Evolutionary conservation across 2,797 vertebrate genomes (phyloP).

Genomic region (Xerus rutilus): DNA sequence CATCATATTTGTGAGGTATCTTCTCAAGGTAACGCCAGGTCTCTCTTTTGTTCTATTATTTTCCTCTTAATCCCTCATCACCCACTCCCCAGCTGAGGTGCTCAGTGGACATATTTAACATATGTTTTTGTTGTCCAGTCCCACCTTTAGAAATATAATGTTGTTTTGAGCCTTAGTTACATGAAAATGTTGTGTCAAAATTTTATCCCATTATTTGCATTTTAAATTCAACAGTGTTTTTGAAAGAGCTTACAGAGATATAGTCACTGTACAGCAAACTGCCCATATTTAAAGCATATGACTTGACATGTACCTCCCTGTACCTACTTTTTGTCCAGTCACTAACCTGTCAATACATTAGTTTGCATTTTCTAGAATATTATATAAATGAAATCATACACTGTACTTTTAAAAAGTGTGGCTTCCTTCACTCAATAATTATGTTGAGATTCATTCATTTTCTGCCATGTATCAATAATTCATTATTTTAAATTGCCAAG

Average conservation of each 20-base stretch:
- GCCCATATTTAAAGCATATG: background rate
- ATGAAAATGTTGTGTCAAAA: background rate
- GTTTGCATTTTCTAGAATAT: background rate
- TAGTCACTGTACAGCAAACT: background rate
- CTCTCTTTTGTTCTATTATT: background rate
- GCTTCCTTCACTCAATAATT: background rate
- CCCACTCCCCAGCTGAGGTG: background rate
- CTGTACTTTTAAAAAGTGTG: background rate
- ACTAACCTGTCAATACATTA: background rate
- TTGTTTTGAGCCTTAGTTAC: background rate
- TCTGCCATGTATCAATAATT: background rate
- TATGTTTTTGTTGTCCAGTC: background rate
- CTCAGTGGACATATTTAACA: background rate
- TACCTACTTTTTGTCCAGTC: background rate
- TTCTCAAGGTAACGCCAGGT: background rate
- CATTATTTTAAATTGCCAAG: background rate
- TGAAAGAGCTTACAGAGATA: background rate
- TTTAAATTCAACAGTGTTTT: background rate
- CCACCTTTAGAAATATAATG: background rate
- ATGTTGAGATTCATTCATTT: background rate
- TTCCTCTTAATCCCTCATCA: background rate
- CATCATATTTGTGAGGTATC: background rate
- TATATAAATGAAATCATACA: background rate
- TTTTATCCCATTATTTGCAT: background rate
- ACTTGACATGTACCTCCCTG: background rate